A percentile compares a stretch with the other conserved stretches of the same genome.
Evolutionary conservation across 2,888 invertebrate species (phyloP).

Genomic region (Dorcus parallelipipedus): DNA sequence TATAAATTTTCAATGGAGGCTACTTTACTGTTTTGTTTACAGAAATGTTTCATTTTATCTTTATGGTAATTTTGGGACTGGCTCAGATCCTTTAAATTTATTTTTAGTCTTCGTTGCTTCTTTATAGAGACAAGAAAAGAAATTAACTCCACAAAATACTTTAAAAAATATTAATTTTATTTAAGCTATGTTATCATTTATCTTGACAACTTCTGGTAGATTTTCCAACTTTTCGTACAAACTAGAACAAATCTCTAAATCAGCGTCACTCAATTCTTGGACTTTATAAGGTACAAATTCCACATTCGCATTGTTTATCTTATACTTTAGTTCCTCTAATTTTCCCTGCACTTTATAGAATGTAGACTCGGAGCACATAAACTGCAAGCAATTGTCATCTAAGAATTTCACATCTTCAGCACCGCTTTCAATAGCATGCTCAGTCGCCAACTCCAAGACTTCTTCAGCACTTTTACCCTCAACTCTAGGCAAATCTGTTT

Average conservation of each 20-base stretch:
- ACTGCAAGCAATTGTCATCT: constrained; percentile 52
- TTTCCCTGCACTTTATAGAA: constrained; percentile 50
- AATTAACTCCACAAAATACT: too few relatives aligned
- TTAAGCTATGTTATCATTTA: constrained; percentile 56
- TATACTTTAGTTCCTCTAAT: constrained; percentile 51
- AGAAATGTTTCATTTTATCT: too few relatives aligned
- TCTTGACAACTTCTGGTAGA: constrained; percentile 57
- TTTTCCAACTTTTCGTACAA: constrained; percentile 54
- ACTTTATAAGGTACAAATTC: constrained; percentile 50
- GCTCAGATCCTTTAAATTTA: too few relatives aligned
- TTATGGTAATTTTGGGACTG: too few relatives aligned
- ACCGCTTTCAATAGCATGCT: constrained; percentile 65
- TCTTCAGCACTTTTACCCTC: constrained; percentile 34
- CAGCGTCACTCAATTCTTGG: constrained; percentile 52
- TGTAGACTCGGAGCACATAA: constrained; percentile 54
- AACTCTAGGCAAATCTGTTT: constrained; percentile 27
- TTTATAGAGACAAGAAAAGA: too few relatives aligned
- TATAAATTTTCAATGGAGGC: too few relatives aligned
- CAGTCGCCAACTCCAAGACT: constrained; percentile 56
- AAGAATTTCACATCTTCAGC: constrained; percentile 64
- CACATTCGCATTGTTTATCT: constrained; percentile 49
- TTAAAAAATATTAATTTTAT: too few relatives aligned
- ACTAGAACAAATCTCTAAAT: constrained; percentile 48
- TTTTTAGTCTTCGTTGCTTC: too few relatives aligned
- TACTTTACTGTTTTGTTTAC: too few relatives aligned